Conservation (phyloP, 2,888 invertebrate genomes). For the Pyrocoelia pectoralis region DNA sequence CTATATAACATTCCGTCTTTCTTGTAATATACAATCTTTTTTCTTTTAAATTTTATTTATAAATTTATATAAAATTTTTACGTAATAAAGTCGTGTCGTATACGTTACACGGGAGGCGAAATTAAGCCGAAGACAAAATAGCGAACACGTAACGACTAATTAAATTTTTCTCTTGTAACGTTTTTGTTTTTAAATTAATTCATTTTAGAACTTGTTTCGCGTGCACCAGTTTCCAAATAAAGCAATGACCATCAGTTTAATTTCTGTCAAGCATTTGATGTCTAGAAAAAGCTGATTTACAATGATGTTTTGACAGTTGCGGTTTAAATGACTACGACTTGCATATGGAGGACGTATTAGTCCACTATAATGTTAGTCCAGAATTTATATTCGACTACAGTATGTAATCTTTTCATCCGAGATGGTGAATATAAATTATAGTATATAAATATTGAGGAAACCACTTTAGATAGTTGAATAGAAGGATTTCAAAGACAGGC, state of each 20-base stretch:
- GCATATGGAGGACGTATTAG: slow-evolving; percentile 36
- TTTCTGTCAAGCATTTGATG: slow-evolving; percentile 17
- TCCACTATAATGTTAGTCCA: slow-evolving; percentile 33
- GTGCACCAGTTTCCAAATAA: slow-evolving; percentile 19
- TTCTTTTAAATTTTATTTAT: too few species aligned
- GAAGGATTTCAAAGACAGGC: slow-evolving; percentile 30
- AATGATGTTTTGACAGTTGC: slow-evolving; percentile 43
- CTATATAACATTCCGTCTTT: slow-evolving; percentile 35
- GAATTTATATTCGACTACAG: slow-evolving; percentile 44
- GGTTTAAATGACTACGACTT: slow-evolving; percentile 37
- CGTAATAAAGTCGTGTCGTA: slow-evolving; percentile 26
- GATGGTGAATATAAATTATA: slow-evolving; percentile 57
- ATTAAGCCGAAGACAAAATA: slow-evolving; percentile 11
- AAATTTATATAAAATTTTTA: slow-evolving; percentile 36
- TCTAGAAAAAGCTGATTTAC: slow-evolving; percentile 41
- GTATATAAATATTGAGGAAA: slow-evolving; percentile 54
- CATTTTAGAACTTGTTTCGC: slow-evolving; percentile 6
- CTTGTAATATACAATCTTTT: slow-evolving; percentile 32
- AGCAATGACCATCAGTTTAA: slow-evolving; percentile 17
- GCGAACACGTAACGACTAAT: slow-evolving; percentile 2
- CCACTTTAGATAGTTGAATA: slow-evolving; percentile 47
- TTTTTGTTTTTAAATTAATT: slow-evolving; percentile 10
- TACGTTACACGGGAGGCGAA: background rate
- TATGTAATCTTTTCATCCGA: slow-evolving; percentile 44
- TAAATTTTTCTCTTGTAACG: slow-evolving; percentile 2